phyloP scores from a whole-genome alignment of 2,113 vertebrate genomes.

The Sminthopsis crassicaudata region DNA sequence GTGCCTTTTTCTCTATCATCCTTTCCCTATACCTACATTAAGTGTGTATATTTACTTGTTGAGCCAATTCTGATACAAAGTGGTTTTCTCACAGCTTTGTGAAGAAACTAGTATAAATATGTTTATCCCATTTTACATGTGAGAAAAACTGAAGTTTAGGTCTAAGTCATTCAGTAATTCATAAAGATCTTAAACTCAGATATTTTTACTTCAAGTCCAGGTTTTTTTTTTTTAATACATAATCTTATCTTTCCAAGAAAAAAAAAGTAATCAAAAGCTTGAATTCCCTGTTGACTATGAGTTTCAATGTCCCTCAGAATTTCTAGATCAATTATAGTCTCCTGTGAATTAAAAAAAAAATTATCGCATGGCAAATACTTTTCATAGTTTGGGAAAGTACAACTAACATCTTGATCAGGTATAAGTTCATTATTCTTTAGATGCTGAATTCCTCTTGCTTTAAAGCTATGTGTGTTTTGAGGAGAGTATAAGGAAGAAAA shows the following conservation, averaged over 20 bases:
- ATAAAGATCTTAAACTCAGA: neutral
- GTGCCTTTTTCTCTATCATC: too few species aligned
- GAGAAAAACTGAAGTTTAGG: neutral
- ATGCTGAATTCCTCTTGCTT: conserved; percentile 28
- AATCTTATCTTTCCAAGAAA: neutral
- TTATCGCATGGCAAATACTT: conserved; percentile 33
- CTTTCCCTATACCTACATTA: too few species aligned
- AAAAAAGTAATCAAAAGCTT: neutral
- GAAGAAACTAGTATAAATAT: neutral
- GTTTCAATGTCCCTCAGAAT: neutral
- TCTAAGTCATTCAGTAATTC: neutral
- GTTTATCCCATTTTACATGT: neutral
- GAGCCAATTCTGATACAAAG: neutral
- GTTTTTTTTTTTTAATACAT: neutral
- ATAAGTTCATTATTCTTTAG: conserved; percentile 55
- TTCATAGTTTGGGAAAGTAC: conserved; percentile 51
- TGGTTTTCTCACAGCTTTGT: neutral
- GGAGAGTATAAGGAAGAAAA: too few species aligned
- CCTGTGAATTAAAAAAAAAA: conserved; percentile 31
- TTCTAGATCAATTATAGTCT: neutral
- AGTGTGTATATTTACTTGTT: too few species aligned
- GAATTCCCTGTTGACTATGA: conserved; percentile 1
- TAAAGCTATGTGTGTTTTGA: conserved; percentile 28
- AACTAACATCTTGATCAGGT: conserved; percentile 48
- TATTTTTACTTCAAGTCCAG: neutral